These are phyloP conservation scores for Holotrichia oblita DNA, from an alignment of 1,140 invertebrate species.

Conservation along the genomic window DNA sequence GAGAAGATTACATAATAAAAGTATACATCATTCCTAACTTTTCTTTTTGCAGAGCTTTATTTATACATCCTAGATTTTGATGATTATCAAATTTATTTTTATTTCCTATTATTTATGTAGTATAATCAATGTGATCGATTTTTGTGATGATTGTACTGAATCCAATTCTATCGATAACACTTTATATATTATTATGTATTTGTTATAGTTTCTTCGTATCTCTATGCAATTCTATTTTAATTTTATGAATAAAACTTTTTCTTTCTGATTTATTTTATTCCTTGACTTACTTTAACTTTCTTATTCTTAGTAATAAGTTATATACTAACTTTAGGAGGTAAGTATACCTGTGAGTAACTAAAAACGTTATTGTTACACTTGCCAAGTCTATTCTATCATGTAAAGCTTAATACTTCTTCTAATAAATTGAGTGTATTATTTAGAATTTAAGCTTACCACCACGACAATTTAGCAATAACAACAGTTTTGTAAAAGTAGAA, in stretches of 20 bases:
- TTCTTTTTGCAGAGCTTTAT: background rate
- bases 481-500: too few species aligned
- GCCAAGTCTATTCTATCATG: too few species aligned
- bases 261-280: conserved; percentile 23
- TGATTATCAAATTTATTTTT: background rate
- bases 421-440: too few species aligned
- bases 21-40: conserved; percentile 30
- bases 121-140: conserved; percentile 28
- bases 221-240: conserved; percentile 26
- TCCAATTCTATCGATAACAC: conserved; percentile 4
- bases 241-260: conserved; percentile 23
- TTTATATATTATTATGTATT: conserved; percentile 23
- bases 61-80: background rate
- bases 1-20: conserved; percentile 20
- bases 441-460: too few species aligned
- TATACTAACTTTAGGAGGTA: too few species aligned
- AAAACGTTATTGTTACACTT: too few species aligned
- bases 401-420: too few species aligned
- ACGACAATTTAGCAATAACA: too few species aligned
- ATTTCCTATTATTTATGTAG: conserved; percentile 21
- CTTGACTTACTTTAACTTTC: too few species aligned
- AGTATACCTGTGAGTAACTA: too few species aligned
- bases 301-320: background rate
- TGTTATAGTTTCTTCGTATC: conserved; percentile 5
- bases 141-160: conserved; percentile 31